phyloP scores from a whole-genome alignment of 2,888 invertebrate genomes.

The Acanthococcus lagerstroemiae region DNA sequence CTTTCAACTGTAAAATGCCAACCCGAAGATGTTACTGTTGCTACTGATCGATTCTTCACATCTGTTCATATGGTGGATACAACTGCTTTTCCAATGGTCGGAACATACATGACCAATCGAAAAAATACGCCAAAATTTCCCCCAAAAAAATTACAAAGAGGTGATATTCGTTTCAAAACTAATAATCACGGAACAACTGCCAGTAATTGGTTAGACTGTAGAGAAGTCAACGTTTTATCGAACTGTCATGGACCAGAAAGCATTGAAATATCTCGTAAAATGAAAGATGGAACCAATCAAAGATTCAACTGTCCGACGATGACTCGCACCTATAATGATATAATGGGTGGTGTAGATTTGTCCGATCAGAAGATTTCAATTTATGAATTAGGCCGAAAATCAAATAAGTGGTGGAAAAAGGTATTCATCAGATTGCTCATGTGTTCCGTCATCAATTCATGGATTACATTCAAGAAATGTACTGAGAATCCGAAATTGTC shows the following conservation, averaged over 20 bases:
- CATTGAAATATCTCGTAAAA: neutral
- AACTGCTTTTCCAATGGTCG: conserved; percentile 5
- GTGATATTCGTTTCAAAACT: neutral
- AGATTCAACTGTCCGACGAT: conserved; percentile 32
- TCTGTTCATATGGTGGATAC: neutral
- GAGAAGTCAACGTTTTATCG: no score
- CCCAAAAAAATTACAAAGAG: neutral
- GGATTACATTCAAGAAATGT: conserved; percentile 34
- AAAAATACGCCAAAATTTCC: conserved; percentile 2
- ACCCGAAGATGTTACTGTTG: conserved; percentile 22
- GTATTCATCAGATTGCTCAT: conserved; percentile 38
- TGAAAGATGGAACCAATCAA: neutral
- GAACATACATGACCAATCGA: conserved; percentile 17
- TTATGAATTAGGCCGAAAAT: conserved; percentile 38
- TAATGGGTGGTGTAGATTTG: conserved; percentile 38
- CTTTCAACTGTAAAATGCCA: conserved; percentile 24
- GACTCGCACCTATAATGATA: conserved; percentile 35
- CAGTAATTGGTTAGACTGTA: conserved; percentile 5
- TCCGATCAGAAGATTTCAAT: conserved; percentile 38
- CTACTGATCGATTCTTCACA: conserved; percentile 32
- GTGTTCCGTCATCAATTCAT: conserved; percentile 37
- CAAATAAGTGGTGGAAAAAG: conserved; percentile 39
- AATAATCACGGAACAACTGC: neutral
- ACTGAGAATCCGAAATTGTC: conserved; percentile 24
- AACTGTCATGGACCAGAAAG: neutral